Evolutionary conservation across 2,888 invertebrate genomes (phyloP), one percentile per base, ranked within the genome.

Genomic region (Sympetrum striolatum): DNA sequence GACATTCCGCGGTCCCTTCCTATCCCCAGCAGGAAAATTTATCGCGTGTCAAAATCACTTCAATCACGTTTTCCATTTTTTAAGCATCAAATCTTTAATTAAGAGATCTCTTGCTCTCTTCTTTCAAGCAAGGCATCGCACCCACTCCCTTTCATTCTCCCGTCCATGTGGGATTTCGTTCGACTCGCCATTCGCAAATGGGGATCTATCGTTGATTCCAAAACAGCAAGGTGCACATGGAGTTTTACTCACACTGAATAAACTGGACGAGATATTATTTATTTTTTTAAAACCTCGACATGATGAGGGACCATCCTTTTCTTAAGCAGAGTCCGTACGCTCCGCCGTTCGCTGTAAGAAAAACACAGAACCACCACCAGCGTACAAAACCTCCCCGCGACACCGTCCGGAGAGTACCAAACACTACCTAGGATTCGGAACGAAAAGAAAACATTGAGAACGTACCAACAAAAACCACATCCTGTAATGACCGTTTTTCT

Each of bases 161-260:
- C 31, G 31, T 12, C 6, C 8, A 18, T 73, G 73, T 15, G 12
- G 18, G 18, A 3, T 53, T 53, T 53, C 53, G 53, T 53, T 18
- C 12, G 12, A 48, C 48, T 53, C 53, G 12, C 73, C 73, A 73
- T 10, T 14, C 25, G 31, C 31, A 31, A 12, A 73, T 73, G 25
- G 73, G 73, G 0, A 31, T 31, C 86, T 60, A 60, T n/a, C 86
- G 39, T 82, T n/a, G 60, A 80, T 39, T 44, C 44, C 80, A 39
- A 31, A n/a, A 86, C 39, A 86, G 58, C 37, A 60, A 86, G 22
- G 86, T 86, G 86, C 35, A 86, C 86, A 86, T 35, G n/a, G 86
- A 86, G 58, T 82, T 82, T 37, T 15, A 82, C 25, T 86, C 86
- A 86, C 86, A 86, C 86, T 39, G 86, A 86, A 15, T 48, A 60